A percentile compares a stretch with the other conserved stretches of the same genome.
Evolutionary conservation across 2,113 vertebrate genomes (phyloP).

Genomic region (Lutjanus erythropterus): DNA sequence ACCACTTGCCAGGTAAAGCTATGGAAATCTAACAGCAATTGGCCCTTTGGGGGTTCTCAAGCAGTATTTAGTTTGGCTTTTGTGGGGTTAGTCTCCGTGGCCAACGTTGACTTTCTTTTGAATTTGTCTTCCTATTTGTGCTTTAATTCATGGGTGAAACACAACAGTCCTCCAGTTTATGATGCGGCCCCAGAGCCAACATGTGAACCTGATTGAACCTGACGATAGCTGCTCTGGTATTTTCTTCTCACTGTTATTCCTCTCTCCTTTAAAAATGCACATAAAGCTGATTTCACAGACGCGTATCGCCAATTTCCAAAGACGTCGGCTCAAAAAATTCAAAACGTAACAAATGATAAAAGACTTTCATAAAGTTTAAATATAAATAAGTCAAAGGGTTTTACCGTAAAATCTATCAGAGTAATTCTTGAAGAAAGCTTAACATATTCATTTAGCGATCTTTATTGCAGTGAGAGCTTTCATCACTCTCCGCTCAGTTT

Average conservation of each 20-base stretch:
- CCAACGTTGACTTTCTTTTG: conserved; percentile 38
- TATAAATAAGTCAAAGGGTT: conserved; percentile 34
- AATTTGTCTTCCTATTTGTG: conserved; percentile 65
- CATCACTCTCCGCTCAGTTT: conserved; percentile 46
- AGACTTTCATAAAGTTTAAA: conserved; percentile 42
- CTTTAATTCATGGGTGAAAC: conserved; percentile 63
- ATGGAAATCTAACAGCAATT: conserved; percentile 69
- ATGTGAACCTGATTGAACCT: conserved; percentile 58
- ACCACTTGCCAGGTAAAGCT: conserved; percentile 74
- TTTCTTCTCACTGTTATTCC: conserved; percentile 6
- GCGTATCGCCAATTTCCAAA: conserved; percentile 10
- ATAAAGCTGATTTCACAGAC: conserved; percentile 41
- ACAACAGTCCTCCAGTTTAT: conserved; percentile 50
- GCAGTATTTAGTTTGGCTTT: conserved; percentile 64
- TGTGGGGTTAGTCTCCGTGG: conserved; percentile 9
- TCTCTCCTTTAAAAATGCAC: not conserved
- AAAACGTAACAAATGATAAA: conserved; percentile 43
- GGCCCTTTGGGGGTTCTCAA: conserved; percentile 54
- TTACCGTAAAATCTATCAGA: conserved; percentile 27
- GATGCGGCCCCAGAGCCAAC: conserved; percentile 17
- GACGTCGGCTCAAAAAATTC: conserved; percentile 42
- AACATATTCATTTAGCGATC: conserved; percentile 35
- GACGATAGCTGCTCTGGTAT: conserved; percentile 1
- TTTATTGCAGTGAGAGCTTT: conserved; percentile 56
- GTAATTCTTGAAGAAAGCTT: conserved; percentile 33